Evolutionary conservation across 2,888 invertebrate genomes (phyloP).

Genomic region (Notocelia uddmanniana): DNA sequence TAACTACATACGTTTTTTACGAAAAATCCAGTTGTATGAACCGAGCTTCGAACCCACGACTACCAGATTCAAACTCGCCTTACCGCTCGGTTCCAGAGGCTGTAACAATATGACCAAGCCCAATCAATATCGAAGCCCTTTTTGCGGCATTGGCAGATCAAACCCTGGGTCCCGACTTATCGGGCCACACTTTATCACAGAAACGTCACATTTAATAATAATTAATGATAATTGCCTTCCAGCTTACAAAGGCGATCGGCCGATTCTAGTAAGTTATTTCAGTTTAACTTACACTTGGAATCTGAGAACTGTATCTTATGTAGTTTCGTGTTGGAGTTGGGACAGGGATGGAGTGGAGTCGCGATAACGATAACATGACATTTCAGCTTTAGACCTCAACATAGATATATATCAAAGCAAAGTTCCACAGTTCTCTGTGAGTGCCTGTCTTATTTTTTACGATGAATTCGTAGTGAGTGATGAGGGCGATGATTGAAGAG

Average conservation of each 20-base stretch:
- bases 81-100: too few species aligned
- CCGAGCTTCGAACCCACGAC: too few species aligned
- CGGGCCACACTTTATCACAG: slow-evolving; percentile 81
- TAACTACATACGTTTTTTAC: too few species aligned
- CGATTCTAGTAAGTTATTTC: slow-evolving; percentile 84
- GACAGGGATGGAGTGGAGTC: slow-evolving; percentile 55
- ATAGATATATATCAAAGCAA: too few species aligned
- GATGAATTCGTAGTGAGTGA: too few species aligned
- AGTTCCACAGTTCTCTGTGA: too few species aligned
- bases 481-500: too few species aligned
- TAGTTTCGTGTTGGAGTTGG: slow-evolving; percentile 68
- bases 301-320: slow-evolving; percentile 84
- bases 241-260: slow-evolving; percentile 85
- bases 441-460: too few species aligned
- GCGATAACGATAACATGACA: slow-evolving; percentile 22
- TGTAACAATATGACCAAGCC: not conserved
- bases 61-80: too few species aligned
- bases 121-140: not conserved
- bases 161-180: slow-evolving; percentile 81
- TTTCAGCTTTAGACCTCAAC: too few species aligned
- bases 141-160: slow-evolving; percentile 20
- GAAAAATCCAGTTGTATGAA: too few species aligned
- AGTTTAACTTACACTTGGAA: slow-evolving; percentile 83
- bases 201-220: slow-evolving; percentile 85
- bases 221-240: slow-evolving; percentile 85